A percentile compares a stretch with the other conserved stretches of the same genome.
phyloP scores from a whole-genome alignment of 1,140 invertebrate genomes.

The Drosophila subobscura region DNA sequence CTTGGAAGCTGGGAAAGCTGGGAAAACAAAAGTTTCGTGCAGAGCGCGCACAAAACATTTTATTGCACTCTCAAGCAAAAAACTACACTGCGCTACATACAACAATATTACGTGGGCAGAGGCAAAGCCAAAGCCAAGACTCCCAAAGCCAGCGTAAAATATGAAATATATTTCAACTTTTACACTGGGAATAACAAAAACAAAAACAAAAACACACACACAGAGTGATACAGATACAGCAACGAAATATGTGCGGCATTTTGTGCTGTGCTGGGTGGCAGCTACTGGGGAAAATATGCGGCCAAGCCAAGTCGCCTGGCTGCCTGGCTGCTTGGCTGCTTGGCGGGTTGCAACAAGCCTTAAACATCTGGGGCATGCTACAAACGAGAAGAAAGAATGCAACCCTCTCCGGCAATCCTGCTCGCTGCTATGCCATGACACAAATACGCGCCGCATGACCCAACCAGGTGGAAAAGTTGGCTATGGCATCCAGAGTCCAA shows the following conservation, averaged over 20 bases:
- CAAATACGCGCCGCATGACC: constrained; percentile 55
- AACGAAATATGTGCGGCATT: constrained; percentile 71
- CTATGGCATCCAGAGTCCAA: constrained; percentile 27
- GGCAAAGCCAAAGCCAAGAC: constrained; percentile 46
- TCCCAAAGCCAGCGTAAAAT: constrained; percentile 76
- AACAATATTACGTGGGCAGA: constrained; percentile 42
- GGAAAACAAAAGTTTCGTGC: constrained; percentile 62
- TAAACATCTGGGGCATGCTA: constrained; percentile 64
- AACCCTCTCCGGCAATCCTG: background rate
- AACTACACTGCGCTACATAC: constrained; percentile 44
- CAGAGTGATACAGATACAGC: no score
- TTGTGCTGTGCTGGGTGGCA: constrained; percentile 4
- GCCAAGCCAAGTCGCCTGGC: constrained; percentile 19
- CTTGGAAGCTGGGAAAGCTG: constrained; percentile 37
- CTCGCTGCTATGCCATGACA: constrained; percentile 62
- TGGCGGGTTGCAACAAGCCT: constrained; percentile 40
- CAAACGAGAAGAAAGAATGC: constrained; percentile 48
- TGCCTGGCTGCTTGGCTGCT: constrained; percentile 11
- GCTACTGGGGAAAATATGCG: constrained; percentile 55
- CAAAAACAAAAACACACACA: no score
- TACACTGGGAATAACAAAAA: constrained; percentile 44
- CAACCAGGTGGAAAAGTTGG: constrained; percentile 46
- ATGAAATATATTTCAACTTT: constrained; percentile 81
- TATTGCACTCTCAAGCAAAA: constrained; percentile 69
- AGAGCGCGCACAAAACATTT: constrained; percentile 69